Evolutionary conservation across 2,113 vertebrate species (phyloP).

Genomic region (Lepus europaeus): DNA sequence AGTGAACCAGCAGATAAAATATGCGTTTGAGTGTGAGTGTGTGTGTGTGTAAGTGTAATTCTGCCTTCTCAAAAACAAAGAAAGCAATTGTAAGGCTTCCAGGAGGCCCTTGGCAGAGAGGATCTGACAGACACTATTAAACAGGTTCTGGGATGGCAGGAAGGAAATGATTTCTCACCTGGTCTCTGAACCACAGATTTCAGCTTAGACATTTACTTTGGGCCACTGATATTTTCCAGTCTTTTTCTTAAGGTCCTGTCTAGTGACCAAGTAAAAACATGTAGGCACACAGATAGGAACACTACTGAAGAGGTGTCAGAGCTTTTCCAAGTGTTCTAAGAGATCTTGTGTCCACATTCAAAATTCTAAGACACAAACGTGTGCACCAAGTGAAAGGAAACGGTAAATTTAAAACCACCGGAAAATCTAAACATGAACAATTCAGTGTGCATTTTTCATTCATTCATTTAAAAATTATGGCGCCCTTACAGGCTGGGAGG

Average conservation of each 20-base stretch:
- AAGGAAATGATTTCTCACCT: conserved; percentile 16
- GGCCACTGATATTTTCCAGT: neutral
- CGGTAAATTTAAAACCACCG: neutral
- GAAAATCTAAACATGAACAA: neutral
- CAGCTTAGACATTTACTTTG: neutral
- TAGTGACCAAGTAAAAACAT: neutral
- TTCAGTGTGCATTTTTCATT: neutral
- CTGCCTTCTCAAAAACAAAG: neutral
- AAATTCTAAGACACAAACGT: neutral
- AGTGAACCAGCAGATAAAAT: too few relatives aligned
- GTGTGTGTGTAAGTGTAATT: too few relatives aligned
- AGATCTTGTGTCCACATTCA: neutral
- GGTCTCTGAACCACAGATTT: neutral
- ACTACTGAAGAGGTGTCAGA: neutral
- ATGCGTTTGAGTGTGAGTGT: too few relatives aligned
- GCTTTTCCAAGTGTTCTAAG: neutral
- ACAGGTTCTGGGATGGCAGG: neutral
- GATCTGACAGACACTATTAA: conserved; percentile 4
- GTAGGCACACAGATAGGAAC: neutral
- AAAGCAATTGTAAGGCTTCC: conserved; percentile 25
- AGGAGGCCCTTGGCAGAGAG: neutral
- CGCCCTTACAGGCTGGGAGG: neutral
- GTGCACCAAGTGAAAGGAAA: conserved; percentile 1
- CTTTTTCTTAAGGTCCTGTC: conserved; percentile 11
- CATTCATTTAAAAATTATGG: neutral